Percentiles rank a stretch among this genome's conserved stretches.
Conservation (phyloP, 2,888 invertebrate species). For the Perdita meconis region DNA sequence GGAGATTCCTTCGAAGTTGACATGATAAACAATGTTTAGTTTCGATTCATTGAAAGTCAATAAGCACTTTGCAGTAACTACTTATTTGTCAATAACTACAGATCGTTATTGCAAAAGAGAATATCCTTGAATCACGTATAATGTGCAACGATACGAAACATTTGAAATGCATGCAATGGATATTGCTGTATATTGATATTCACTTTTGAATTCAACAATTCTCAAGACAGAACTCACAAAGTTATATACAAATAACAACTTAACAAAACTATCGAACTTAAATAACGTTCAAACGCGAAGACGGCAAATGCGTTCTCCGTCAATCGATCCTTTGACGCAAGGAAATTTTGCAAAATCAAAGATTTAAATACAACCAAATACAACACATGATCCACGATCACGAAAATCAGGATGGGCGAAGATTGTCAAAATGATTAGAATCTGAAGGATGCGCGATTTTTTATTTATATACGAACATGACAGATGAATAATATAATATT, state of each 20-base stretch:
- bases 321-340: not conserved
- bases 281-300: not conserved
- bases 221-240: not conserved
- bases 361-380: not conserved
- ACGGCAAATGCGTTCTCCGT: not conserved
- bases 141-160: slow-evolving; percentile 5
- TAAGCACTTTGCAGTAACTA: too few species aligned
- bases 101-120: slow-evolving; percentile 1
- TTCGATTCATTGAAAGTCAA: slow-evolving; percentile 25
- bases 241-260: not conserved
- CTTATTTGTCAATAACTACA: too few species aligned
- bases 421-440: slow-evolving; percentile 3
- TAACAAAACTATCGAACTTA: not conserved
- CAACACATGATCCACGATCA: not conserved
- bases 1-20: slow-evolving; percentile 49
- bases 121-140: slow-evolving; percentile 5
- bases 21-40: slow-evolving; percentile 37
- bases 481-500: too few species aligned
- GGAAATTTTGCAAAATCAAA: not conserved
- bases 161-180: slow-evolving; percentile 12
- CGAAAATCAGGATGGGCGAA: not conserved
- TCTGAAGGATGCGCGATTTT: not conserved
- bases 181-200: not conserved
- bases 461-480: too few species aligned
- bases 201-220: not conserved